Evolutionary conservation across 2,797 vertebrate species (phyloP).

Genomic region (Sebastes jordani): DNA sequence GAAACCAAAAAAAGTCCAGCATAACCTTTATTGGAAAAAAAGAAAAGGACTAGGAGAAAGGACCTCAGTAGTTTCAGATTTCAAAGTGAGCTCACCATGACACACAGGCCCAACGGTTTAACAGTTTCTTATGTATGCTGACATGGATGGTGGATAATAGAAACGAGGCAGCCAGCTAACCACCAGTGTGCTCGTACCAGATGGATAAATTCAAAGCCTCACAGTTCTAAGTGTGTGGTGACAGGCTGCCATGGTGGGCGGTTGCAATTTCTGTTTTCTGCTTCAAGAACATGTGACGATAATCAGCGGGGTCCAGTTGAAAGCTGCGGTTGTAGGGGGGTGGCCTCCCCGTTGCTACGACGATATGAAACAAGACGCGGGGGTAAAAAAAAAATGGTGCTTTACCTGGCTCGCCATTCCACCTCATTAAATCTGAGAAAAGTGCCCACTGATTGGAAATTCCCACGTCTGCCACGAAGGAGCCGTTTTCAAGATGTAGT

Average conservation of each 20-base stretch:
- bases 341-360: slow-evolving; percentile 29
- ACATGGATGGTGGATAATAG: slow-evolving; percentile 21
- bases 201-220: slow-evolving; percentile 73
- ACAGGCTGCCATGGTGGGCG: slow-evolving; percentile 73
- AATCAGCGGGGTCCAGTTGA: slow-evolving; percentile 62
- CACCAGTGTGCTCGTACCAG: slow-evolving; percentile 54
- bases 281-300: slow-evolving; percentile 61
- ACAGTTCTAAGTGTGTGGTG: slow-evolving; percentile 58
- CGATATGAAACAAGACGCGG: background rate
- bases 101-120: background rate
- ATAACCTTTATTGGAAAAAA: background rate
- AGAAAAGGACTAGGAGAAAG: background rate
- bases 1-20: background rate
- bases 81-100: background rate
- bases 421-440: slow-evolving; percentile 16
- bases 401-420: slow-evolving; percentile 24
- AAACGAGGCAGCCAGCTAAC: slow-evolving; percentile 41
- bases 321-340: slow-evolving; percentile 6
- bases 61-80: background rate
- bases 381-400: background rate
- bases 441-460: slow-evolving; percentile 13
- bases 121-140: background rate
- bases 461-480: slow-evolving; percentile 1
- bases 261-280: slow-evolving; percentile 63
- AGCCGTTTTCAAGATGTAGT: slow-evolving; percentile 31